Conservation (phyloP, 92 coral and sea anemone genomes). For the Epizoanthus ramosus region DNA sequence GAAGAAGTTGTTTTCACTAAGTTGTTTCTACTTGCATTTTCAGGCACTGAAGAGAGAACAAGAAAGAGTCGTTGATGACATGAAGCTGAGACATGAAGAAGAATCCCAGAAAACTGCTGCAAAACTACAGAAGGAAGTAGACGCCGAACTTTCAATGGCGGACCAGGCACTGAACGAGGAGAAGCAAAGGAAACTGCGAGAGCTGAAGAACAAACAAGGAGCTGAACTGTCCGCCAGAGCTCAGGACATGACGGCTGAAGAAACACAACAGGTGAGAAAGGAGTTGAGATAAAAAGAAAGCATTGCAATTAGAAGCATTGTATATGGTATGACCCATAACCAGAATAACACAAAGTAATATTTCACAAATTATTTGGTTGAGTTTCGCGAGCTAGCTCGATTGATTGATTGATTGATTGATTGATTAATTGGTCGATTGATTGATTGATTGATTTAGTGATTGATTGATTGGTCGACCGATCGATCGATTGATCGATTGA, state of each 20-base stretch:
- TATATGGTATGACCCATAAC: no score
- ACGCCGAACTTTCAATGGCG: conserved; percentile 73
- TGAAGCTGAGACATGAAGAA: conserved; percentile 84
- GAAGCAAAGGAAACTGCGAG: conserved; percentile 72
- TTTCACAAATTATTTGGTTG: no score
- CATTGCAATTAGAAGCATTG: no score
- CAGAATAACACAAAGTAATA: no score
- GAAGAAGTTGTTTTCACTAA: not conserved
- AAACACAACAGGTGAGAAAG: conserved; percentile 81
- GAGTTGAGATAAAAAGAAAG: no score
- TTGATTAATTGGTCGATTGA: no score
- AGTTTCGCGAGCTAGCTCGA: no score
- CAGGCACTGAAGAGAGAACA: conserved; percentile 94
- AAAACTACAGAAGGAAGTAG: conserved; percentile 69
- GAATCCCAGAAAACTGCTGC: conserved; percentile 75
- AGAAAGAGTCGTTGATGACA: conserved; percentile 83
- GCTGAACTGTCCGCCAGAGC: conserved; percentile 92
- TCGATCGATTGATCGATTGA: no score
- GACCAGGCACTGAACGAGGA: conserved; percentile 62
- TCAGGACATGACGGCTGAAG: conserved; percentile 89
- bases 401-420: no score
- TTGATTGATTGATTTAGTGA: no score
- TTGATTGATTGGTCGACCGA: no score
- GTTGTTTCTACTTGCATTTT: not conserved
- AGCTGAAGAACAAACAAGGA: conserved; percentile 89